Percentiles rank a stretch among this genome's conserved stretches.
phyloP scores from a whole-genome alignment of 2,888 invertebrate species.

The Ernsta delagoae region DNA sequence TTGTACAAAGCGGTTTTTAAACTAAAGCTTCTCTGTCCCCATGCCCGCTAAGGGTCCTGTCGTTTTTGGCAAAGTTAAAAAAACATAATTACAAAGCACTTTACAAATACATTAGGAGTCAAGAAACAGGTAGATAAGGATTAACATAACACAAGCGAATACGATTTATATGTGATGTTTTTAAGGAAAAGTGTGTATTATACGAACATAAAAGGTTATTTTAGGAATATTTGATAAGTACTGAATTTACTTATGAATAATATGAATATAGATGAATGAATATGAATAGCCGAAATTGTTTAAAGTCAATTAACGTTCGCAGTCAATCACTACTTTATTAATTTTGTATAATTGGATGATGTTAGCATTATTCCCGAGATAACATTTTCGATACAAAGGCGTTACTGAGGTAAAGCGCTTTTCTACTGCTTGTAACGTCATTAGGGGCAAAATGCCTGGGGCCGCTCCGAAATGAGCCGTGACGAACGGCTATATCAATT shows the following conservation, averaged over 20 bases:
- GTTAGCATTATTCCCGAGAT: background rate
- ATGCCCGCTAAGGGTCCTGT: background rate
- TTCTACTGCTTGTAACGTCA: conserved; percentile 59
- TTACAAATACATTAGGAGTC: background rate
- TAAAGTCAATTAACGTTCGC: background rate
- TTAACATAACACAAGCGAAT: too few relatives aligned
- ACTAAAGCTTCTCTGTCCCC: background rate
- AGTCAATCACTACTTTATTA: background rate
- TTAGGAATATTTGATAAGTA: too few relatives aligned
- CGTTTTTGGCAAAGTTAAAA: background rate
- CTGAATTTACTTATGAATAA: too few relatives aligned
- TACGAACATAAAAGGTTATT: too few relatives aligned
- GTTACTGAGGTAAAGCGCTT: conserved; percentile 6
- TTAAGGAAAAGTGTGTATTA: too few relatives aligned
- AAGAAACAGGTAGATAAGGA: background rate
- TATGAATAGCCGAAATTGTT: background rate
- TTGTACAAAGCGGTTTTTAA: conserved; percentile 44
- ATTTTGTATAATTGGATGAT: background rate
- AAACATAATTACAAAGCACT: background rate
- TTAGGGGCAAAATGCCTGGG: conserved; percentile 65
- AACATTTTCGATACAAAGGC: background rate
- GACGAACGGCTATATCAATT: conserved; percentile 72
- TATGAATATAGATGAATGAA: too few relatives aligned
- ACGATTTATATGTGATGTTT: too few relatives aligned
- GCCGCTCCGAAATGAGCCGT: conserved; percentile 67